Evolutionary conservation across 2,888 invertebrate species (phyloP), one percentile per base, ranked within the genome.

Genomic region (Conops quadrifasciatus): DNA sequence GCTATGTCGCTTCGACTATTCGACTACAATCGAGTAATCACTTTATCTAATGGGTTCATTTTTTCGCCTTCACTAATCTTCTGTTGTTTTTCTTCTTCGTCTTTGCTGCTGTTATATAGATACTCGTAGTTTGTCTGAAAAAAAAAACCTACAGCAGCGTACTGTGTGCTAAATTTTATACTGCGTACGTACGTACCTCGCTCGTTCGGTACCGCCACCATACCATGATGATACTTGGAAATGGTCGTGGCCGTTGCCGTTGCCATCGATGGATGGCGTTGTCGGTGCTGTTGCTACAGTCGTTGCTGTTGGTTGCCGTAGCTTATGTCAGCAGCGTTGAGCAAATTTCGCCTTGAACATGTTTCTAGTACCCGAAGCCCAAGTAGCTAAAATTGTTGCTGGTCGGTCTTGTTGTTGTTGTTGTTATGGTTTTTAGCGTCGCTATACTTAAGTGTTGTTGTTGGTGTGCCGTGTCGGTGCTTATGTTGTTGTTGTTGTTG

Each of bases 281-380:
- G 45, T 56, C 68, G 51, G 45, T 67, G 51, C 66, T 69, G 67
- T n/a, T 66, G 67, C 56, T 72, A 72, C 70, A 75, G 74, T 73
- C 73, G 53, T 49, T 49, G 47, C 30, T 59, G 26, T 16, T 45
- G 43, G 63, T 74, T 67, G 67, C 66, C 67, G 74, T 65, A 67
- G 43, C 72, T 73, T 66, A 53, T 60, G 65, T 71, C 59, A 51
- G 75, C 76, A 74, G 77, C 74, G 74, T 72, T 72, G 72, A 74
- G 77, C 77, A 75, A 78, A 80, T 82, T 83, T 82, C 77, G 82
- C 82, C 83, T 82, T 82, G 82, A 82, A 82, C 68, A 62, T 68
- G 60, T 62, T 68, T 62, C n/a, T 60, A 28, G 59, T 24, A 30
- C 26, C 24, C 67, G 56, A 67, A 67, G 45, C 56, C 24, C 53